A percentile compares a stretch with the other conserved stretches of the same genome.
Evolutionary conservation across 2,113 vertebrate species (phyloP).

Genomic region (Epinephelus lanceolatus): DNA sequence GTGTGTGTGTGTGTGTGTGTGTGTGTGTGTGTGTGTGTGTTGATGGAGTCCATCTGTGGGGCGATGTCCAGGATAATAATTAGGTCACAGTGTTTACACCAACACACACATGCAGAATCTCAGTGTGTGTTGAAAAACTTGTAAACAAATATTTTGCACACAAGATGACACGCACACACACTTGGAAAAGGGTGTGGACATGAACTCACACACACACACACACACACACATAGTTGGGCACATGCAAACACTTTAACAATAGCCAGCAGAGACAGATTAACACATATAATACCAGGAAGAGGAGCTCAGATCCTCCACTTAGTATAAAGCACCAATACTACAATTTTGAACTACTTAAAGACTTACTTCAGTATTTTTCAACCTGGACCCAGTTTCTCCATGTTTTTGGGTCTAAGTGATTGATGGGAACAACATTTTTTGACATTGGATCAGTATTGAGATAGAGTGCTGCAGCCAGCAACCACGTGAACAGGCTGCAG

Average conservation of each 20-base stretch:
- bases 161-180: background rate
- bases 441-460: too few relatives aligned
- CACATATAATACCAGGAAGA: background rate
- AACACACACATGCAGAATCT: slow-evolving; percentile 22
- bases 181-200: background rate
- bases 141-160: background rate
- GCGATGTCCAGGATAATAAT: slow-evolving; percentile 28
- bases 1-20: background rate
- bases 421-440: too few relatives aligned
- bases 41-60: slow-evolving; percentile 61
- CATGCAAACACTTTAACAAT: background rate
- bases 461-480: too few relatives aligned
- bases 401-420: too few relatives aligned
- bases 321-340: too few relatives aligned
- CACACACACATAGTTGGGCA: background rate
- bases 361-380: too few relatives aligned
- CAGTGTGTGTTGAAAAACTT: background rate
- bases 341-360: too few relatives aligned
- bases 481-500: too few relatives aligned
- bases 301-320: too few relatives aligned
- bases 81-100: slow-evolving; percentile 42
- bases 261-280: background rate
- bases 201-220: background rate
- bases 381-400: too few relatives aligned
- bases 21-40: background rate